A percentile compares a stretch with the other conserved stretches of the same genome.
Conservation (phyloP, 2,113 vertebrate genomes). For the Penelope pileata region DNA sequence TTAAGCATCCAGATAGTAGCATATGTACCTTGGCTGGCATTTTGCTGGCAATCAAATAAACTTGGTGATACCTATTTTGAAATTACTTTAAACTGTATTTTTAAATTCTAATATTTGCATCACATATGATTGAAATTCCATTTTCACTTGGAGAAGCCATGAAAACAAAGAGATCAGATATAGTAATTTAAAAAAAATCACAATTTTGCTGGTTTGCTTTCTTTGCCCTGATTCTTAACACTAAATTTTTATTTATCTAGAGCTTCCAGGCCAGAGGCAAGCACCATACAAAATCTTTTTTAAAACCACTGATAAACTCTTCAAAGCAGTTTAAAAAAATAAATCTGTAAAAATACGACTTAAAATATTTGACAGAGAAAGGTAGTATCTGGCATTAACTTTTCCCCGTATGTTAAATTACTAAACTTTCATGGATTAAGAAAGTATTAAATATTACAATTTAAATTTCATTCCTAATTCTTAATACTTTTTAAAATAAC, state of each 20-base stretch:
- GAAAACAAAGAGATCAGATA: neutral
- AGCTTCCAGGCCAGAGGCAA: neutral
- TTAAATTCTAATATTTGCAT: neutral
- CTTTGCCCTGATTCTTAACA: neutral
- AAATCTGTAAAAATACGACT: neutral
- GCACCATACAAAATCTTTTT: neutral
- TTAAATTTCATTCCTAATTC: slow-evolving; percentile 8
- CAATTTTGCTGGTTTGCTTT: neutral
- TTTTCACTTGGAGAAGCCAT: neutral
- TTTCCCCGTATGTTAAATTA: neutral
- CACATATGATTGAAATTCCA: neutral
- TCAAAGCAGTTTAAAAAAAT: neutral
- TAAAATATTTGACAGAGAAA: neutral
- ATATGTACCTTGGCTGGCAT: neutral
- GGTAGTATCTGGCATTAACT: neutral
- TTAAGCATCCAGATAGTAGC: neutral
- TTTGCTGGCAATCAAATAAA: neutral
- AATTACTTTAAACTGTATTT: neutral
- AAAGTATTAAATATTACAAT: neutral
- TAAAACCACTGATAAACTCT: neutral
- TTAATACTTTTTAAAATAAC: neutral
- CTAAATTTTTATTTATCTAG: no score
- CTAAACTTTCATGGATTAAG: neutral
- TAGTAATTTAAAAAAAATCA: neutral
- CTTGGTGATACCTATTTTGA: neutral